A percentile compares a stretch with the other conserved stretches of the same genome.
These are phyloP conservation scores for Hemibagrus wyckioides DNA, from an alignment of 2,113 vertebrate species.

Conservation along the genomic window DNA sequence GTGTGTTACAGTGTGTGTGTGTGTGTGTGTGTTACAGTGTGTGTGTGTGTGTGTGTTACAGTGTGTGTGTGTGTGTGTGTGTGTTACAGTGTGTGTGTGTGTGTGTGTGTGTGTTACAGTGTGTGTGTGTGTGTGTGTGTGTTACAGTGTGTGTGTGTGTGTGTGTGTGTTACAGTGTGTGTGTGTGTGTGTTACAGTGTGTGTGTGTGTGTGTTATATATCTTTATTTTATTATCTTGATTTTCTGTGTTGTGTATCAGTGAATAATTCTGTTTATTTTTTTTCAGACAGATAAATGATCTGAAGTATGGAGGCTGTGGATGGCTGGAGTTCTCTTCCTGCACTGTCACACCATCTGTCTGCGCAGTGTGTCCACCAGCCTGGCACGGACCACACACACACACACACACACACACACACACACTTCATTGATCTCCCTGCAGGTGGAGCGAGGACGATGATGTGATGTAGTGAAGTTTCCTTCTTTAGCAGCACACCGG, in stretches of 20 bases:
- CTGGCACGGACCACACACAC: slow-evolving; percentile 48
- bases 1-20: too few species aligned
- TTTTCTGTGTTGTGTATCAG: background rate
- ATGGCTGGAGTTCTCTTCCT: slow-evolving; percentile 32
- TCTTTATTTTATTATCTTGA: background rate
- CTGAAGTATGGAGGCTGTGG: background rate
- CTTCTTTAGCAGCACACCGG: background rate
- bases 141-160: too few species aligned
- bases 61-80: too few species aligned
- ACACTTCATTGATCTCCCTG: slow-evolving; percentile 76
- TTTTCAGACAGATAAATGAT: background rate
- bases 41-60: too few species aligned
- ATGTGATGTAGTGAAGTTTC: background rate
- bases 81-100: too few species aligned
- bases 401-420: slow-evolving; percentile 27
- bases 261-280: background rate
- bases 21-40: too few species aligned
- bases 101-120: too few species aligned
- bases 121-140: too few species aligned
- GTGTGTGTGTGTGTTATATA: too few species aligned
- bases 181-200: too few species aligned
- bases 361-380: slow-evolving; percentile 69
- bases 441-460: slow-evolving; percentile 35
- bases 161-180: too few species aligned
- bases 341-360: slow-evolving; percentile 72